Evolutionary conservation across 2,113 vertebrate genomes (phyloP).

Genomic region (Crocuta crocuta): DNA sequence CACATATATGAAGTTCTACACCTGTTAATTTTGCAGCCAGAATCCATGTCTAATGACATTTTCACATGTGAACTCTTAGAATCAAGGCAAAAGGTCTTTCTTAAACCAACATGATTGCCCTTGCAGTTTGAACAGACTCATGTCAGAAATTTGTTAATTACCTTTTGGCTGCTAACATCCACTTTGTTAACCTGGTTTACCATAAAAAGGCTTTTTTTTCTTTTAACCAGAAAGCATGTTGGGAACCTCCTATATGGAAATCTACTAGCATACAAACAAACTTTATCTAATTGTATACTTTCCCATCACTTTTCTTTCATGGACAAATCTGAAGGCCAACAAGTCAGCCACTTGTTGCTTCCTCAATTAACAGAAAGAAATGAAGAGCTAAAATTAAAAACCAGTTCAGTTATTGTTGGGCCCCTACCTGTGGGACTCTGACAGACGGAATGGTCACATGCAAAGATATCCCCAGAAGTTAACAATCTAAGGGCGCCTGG

Average conservation of each 20-base stretch:
- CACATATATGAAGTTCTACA: background rate
- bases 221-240: background rate
- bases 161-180: background rate
- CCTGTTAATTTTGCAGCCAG: conserved; percentile 21
- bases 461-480: background rate
- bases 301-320: background rate
- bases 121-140: conserved; percentile 36
- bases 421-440: background rate
- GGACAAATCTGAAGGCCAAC: background rate
- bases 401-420: background rate
- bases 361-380: conserved; percentile 19
- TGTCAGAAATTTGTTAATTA: conserved; percentile 58
- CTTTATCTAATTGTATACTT: background rate
- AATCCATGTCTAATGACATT: conserved; percentile 53
- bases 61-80: conserved; percentile 48
- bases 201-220: background rate
- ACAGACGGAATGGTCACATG: background rate
- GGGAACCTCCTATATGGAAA: background rate
- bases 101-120: conserved; percentile 55
- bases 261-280: conserved; percentile 3
- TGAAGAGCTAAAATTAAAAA: background rate
- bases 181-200: conserved; percentile 12
- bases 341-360: background rate
- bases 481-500: background rate
- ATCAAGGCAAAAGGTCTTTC: conserved; percentile 53